Evolutionary conservation across 2,113 vertebrate species (phyloP), one percentile per base, ranked within the genome.

Genomic region (Podocnemis expansa): DNA sequence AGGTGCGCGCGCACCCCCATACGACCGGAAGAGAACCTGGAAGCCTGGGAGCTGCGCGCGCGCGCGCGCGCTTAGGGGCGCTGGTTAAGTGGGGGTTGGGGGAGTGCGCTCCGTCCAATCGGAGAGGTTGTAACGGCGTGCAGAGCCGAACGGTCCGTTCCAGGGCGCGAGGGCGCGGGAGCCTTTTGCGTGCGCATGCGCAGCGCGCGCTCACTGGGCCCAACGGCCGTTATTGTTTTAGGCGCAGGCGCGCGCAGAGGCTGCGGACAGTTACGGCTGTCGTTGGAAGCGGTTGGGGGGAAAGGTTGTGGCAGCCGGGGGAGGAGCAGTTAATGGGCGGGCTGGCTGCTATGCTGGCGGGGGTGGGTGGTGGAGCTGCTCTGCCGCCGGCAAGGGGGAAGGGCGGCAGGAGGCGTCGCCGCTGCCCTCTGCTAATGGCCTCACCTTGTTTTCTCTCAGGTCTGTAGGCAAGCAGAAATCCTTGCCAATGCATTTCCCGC

Each of bases 31-130:
- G 19, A 67, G 8, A 1, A n/a, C 21, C 54, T 6, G 76, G 80
- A 55, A 63, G 63, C 2, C 0, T 51, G 49, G 14, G 49, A 51
- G 14, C 27, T 34, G 0, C 9, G 34, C 0, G 49, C 49, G 22
- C 91, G 93, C 89, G 89, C 70, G 93, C 93, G 93, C 89, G 82
- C 1, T 1, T 6, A 19, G 10, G 89, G 87, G 89, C 89, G 93
- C 82, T 86, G 93, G 31, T 41, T 34, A 38, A 2, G 47, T 47
- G 47, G 7, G 47, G 47, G 47, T 47, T 6, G 47, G 47, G 47
- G 47, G 10, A 6, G 56, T 16, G 13, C 51, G 13, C 11, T 51
- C 14, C 84, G 70, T 43, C 3, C 29, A 14, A 19, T 9, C 16
- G 14, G 8, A 16, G 13, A 0, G 16, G 4, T 19, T 47, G 80